Evolutionary conservation across 2,113 vertebrate species (phyloP).

Genomic region (Alces alces): DNA sequence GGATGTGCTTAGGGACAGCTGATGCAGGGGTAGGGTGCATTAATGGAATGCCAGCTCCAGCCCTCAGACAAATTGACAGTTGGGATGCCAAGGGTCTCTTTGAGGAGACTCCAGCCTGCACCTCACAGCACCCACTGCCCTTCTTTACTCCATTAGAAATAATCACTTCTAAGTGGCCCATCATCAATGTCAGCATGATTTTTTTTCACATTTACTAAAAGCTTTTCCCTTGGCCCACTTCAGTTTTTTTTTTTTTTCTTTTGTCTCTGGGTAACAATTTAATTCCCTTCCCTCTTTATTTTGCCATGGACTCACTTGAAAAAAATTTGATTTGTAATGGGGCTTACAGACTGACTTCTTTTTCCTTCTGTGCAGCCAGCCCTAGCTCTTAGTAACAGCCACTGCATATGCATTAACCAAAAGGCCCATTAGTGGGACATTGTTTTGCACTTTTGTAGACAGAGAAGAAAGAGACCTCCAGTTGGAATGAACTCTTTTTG

Average conservation of each 20-base stretch:
- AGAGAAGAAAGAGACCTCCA: slow-evolving; percentile 38
- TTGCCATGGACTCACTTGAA: slow-evolving; percentile 48
- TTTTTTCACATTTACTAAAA: slow-evolving; percentile 68
- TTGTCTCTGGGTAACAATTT: slow-evolving; percentile 65
- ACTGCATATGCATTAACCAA: background rate
- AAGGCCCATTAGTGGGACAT: slow-evolving; percentile 28
- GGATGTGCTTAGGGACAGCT: background rate
- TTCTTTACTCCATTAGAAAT: slow-evolving; percentile 63
- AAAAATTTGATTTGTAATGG: slow-evolving; percentile 2
- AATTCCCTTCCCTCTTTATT: slow-evolving; percentile 20
- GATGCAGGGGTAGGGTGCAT: background rate
- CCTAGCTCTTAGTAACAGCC: background rate
- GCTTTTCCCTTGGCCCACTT: slow-evolving; percentile 63
- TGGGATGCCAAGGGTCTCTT: background rate
- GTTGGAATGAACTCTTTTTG: slow-evolving; percentile 29
- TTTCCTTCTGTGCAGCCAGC: background rate
- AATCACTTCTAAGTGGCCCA: slow-evolving; percentile 66
- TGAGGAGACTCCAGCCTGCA: background rate
- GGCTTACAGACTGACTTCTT: background rate
- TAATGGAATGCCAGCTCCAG: background rate
- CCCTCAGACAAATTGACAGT: background rate
- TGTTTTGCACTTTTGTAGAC: slow-evolving; percentile 51
- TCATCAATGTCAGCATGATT: slow-evolving; percentile 46
- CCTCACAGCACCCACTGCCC: background rate
- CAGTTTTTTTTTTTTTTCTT: background rate